These are phyloP conservation scores for Cynaeus angustus DNA, from an alignment of 2,888 invertebrate genomes.

Conservation along the genomic window DNA sequence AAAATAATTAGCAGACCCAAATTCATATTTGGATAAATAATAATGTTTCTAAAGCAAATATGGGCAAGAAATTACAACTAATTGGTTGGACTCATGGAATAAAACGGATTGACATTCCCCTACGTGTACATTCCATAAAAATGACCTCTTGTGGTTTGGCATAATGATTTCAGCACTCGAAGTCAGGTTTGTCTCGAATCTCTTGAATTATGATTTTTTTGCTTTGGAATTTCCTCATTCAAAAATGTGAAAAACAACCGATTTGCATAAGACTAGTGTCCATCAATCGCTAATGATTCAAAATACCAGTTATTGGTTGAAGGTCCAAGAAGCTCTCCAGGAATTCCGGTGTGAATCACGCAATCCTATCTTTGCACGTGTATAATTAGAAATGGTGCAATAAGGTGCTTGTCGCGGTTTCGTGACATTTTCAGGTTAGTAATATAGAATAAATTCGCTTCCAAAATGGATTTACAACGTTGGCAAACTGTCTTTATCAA, in stretches of 20 bases:
- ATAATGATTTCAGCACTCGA: too few species aligned
- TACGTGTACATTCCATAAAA: too few species aligned
- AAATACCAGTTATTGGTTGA: too few species aligned
- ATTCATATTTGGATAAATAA: conserved; percentile 1
- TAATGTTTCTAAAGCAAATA: not conserved
- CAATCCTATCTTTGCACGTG: conserved; percentile 28
- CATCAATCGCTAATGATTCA: conserved; percentile 6
- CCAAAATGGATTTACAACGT: conserved; percentile 15
- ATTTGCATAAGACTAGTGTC: too few species aligned
- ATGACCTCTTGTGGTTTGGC: too few species aligned
- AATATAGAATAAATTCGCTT: conserved; percentile 31
- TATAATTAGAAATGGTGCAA: conserved; percentile 39
- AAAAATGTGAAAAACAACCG: too few species aligned
- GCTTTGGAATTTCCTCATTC: too few species aligned
- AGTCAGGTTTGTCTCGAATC: too few species aligned
- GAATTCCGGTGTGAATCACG: conserved; percentile 23
- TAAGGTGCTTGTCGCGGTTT: conserved; percentile 10
- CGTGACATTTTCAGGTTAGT: conserved; percentile 38
- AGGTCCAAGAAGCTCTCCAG: conserved; percentile 3
- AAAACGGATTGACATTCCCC: not conserved
- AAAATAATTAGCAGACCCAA: not conserved
- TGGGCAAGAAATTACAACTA: not conserved
- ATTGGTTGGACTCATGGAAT: not conserved
- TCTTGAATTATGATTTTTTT: too few species aligned
- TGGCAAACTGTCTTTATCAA: not conserved